Evolutionary conservation across 2,113 vertebrate genomes (phyloP).

Genomic region (Peromyscus maniculatus): DNA sequence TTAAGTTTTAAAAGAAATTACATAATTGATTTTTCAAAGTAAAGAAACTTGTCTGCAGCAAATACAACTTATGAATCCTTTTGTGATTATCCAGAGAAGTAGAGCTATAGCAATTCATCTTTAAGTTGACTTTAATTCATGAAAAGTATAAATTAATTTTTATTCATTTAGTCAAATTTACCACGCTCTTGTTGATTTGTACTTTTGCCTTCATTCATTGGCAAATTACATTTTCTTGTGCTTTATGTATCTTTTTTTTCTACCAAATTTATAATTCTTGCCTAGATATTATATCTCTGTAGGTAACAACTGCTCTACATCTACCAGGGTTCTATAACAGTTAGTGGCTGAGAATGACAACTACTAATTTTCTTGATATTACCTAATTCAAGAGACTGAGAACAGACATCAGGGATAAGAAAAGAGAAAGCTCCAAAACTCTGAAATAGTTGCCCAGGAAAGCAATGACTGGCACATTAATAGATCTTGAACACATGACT

Average conservation of each 20-base stretch:
- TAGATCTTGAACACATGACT: neutral
- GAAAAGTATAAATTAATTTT: neutral
- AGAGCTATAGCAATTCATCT: neutral
- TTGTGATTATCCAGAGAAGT: neutral
- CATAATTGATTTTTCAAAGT: constrained; percentile 2
- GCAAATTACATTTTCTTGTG: neutral
- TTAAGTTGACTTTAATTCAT: neutral
- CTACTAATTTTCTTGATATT: neutral
- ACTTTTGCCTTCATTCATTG: neutral
- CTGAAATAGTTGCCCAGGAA: neutral
- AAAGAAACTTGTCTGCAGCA: neutral
- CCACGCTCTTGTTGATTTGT: neutral
- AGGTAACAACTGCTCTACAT: neutral
- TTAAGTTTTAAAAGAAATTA: neutral
- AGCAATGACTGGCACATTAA: neutral
- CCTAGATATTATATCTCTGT: neutral
- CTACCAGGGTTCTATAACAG: neutral
- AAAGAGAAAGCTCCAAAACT: neutral
- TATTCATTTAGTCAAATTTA: neutral
- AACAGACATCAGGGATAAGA: neutral
- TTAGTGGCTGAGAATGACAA: neutral
- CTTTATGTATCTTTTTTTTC: neutral
- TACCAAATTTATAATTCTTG: neutral
- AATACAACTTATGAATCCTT: neutral
- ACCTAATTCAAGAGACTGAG: neutral